Base-by-base conservation (phyloP, 2,797 vertebrate genomes). In the Cossypha caffra region DNA sequence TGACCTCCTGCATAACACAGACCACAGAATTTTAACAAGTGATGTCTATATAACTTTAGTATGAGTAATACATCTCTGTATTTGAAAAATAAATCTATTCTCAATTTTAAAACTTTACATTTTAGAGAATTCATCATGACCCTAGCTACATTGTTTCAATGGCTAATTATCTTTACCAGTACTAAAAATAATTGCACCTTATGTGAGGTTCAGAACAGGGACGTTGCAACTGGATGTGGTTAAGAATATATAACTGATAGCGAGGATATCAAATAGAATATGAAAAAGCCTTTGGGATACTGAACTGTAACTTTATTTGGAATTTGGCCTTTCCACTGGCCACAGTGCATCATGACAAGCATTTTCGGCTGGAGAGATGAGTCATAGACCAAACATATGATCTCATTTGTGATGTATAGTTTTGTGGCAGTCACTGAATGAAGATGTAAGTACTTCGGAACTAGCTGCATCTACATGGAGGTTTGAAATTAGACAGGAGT, bases 21-120 rank as follows among this genome's bases (percentile, higher is more conserved):
- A 78, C 19, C 45, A 87, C 26, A 80, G 86, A 91, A 96, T 96
- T 92, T 93, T 85, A 87, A 85, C 29, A 91, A 85, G 64, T 71
- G 35, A 68, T 95, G 86, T 76, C 77, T 77, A 7, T 79, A 45
- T 61, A 82, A 91, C 29, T 89, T 79, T 21, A 81, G 21, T 31
- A 75, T 79, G 55, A 85, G 14, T 45, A 90, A 82, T 21, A 11
- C 17, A 29, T 12, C 7, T 29, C 16, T 63, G 33, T 61, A 38
- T 91, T 69, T 76, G 25, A 74, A 50, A 87, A 89, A 94, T 71
- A 52, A 78, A 85, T 51, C 52, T 86, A 85, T 47, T 89, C 26
- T 71, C 50, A 73, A 48, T 87, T 95, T 85, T 64, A 68, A 89
- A 85, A 42, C 24, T 54, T 85, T 55, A 28, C 4, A 20, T 87